Evolutionary conservation across 1,140 invertebrate genomes (phyloP).

Genomic region (Nixonia krombeini): DNA sequence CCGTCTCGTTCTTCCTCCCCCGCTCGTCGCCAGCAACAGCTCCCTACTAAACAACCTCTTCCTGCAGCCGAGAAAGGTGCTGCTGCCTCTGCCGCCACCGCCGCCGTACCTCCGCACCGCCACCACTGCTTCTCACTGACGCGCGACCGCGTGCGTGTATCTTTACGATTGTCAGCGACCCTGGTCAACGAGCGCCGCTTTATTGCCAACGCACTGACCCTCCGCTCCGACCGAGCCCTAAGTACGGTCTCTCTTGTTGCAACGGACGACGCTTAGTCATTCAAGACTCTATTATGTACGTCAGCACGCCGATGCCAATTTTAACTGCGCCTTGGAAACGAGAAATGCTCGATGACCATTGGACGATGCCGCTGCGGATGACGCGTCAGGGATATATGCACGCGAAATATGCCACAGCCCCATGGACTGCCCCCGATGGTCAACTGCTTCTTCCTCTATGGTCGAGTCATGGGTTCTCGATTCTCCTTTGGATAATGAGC

Average conservation of each 20-base stretch:
- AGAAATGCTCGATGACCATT: too few species aligned
- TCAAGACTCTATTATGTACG: neutral
- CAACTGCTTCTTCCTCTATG: too few species aligned
- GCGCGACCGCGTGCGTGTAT: conserved; percentile 21
- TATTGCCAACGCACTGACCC: conserved; percentile 2
- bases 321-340: too few species aligned
- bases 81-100: neutral
- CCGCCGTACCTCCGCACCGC: neutral
- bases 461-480: too few species aligned
- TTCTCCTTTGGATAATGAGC: too few species aligned
- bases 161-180: conserved; percentile 43
- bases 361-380: too few species aligned
- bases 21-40: conserved; percentile 11
- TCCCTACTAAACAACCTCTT: neutral
- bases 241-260: conserved; percentile 8
- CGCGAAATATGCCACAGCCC: too few species aligned
- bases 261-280: conserved; percentile 10
- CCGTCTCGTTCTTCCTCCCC: conserved; percentile 29
- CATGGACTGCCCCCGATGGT: too few species aligned
- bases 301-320: too few species aligned
- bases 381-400: too few species aligned
- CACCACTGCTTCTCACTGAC: too few species aligned
- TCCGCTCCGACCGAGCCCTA: neutral
- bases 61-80: neutral
- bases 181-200: conserved; percentile 37